Base-by-base conservation (phyloP, 1,140 invertebrate genomes). In the Tetragnatha versicolor region DNA sequence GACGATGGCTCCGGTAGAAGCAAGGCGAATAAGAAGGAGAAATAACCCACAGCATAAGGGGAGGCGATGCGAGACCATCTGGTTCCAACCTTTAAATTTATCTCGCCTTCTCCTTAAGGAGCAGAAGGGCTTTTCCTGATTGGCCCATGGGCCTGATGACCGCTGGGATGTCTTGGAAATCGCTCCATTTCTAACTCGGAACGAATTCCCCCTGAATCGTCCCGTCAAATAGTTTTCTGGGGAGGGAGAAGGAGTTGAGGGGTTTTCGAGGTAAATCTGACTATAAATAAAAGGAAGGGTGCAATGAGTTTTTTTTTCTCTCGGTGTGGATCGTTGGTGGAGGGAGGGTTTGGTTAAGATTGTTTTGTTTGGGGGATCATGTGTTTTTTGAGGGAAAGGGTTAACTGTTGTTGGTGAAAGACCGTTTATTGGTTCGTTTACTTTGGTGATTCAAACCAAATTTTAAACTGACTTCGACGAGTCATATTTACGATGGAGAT, bases 171-270 rank as follows among this genome's bases (percentile, higher is more conserved):
- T 31, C 17, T 39, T 27, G 39, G 33, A 66, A 66, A 66, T 66
- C 63, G 49, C 63, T 66, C 63, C 63, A 66, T 66, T 66, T 66
- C 39, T 47, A 45, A 45, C n/a, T n/a, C n/a, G 42, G n/a, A 45
- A 12, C 10, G 25, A 63, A 37, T 63, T 27, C 60, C 37, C 33
- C 27, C 22, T 20, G 33, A 63, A 63, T 58, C 55, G 55, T 58
- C 35, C 29, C 22, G 29, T 31, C 29, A 58, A 58, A 58, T 58
- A 58, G 55, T 58, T 58, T 58, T 58, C 35, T 58, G 55, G 29
- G 49, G 55, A 14, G 17, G 22, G 55, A 27, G 20, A 58, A 4
- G 35, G 55, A 58, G 20, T 33, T 33, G 55, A 31, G 31, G 55
- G 35, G 55, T 33, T 58, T 31, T 20, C 29, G 35, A 58, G 55